Conservation (phyloP, 2,888 invertebrate genomes). For the Yponomeuta malinellus region DNA sequence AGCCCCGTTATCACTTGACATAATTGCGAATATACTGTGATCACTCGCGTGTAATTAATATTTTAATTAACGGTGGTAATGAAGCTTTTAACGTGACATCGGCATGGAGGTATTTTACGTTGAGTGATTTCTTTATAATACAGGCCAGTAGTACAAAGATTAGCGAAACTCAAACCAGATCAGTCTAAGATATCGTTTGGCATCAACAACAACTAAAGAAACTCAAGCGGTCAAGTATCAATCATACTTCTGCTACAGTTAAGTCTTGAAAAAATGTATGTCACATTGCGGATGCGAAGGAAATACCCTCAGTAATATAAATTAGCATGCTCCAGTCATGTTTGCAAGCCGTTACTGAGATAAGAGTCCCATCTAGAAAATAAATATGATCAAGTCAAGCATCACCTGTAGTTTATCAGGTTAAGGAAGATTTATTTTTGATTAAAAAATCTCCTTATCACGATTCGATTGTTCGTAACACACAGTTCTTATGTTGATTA, state of each 20-base stretch:
- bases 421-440: not conserved
- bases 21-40: not conserved
- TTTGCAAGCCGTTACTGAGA: constrained; percentile 66
- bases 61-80: not conserved
- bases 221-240: constrained; percentile 65
- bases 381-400: constrained; percentile 13
- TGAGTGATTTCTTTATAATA: constrained; percentile 1
- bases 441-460: not conserved
- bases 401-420: not conserved
- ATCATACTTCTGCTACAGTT: constrained; percentile 73
- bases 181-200: constrained; percentile 17
- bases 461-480: constrained; percentile 1
- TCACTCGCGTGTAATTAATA: not conserved
- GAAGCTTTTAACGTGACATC: not conserved
- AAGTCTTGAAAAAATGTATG: constrained; percentile 66
- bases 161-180: constrained; percentile 9
- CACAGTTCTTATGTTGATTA: not conserved
- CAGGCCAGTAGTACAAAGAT: constrained; percentile 11
- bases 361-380: constrained; percentile 51
- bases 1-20: no score
- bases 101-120: not conserved
- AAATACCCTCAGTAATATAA: constrained; percentile 66
- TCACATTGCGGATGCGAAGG: constrained; percentile 70
- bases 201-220: constrained; percentile 42
- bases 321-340: constrained; percentile 66